phyloP scores from a whole-genome alignment of 2,888 invertebrate species.

The Chloroclystis v-ata region DNA sequence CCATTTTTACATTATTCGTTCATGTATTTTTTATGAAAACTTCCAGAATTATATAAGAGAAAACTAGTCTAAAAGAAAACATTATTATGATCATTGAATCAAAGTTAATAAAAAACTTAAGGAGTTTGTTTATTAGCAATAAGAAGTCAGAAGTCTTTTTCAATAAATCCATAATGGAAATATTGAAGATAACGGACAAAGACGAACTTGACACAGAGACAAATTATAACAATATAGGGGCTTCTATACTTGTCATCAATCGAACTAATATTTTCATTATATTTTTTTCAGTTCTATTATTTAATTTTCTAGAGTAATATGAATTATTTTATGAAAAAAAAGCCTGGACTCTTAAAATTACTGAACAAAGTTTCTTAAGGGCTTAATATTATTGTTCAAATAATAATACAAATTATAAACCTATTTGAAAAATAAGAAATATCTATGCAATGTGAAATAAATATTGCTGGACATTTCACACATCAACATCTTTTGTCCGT shows the following conservation, averaged over 20 bases:
- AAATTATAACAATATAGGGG: slow-evolving; percentile 1
- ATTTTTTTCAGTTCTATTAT: not conserved
- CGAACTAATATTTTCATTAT: too few relatives aligned
- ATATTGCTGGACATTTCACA: too few relatives aligned
- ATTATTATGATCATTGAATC: not conserved
- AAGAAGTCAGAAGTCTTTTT: not conserved
- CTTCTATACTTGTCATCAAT: not conserved
- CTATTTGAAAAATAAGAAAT: too few relatives aligned
- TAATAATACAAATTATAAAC: too few relatives aligned
- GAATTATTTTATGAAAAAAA: not conserved
- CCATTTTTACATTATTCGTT: too few relatives aligned
- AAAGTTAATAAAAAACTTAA: not conserved
- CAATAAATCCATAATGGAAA: slow-evolving; percentile 1
- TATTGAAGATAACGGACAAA: slow-evolving; percentile 8
- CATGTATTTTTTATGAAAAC: not conserved
- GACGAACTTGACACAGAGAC: slow-evolving; percentile 3
- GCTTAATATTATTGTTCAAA: too few relatives aligned
- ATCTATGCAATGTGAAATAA: too few relatives aligned
- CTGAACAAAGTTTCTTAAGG: too few relatives aligned
- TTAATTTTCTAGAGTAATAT: not conserved
- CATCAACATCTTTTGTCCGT: too few relatives aligned
- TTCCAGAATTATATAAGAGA: not conserved
- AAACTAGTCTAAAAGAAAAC: too few relatives aligned
- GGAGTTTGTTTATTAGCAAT: not conserved
- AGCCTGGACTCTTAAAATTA: too few relatives aligned